phyloP scores from a whole-genome alignment of 1,140 invertebrate genomes.

The Callitettix versicolor region DNA sequence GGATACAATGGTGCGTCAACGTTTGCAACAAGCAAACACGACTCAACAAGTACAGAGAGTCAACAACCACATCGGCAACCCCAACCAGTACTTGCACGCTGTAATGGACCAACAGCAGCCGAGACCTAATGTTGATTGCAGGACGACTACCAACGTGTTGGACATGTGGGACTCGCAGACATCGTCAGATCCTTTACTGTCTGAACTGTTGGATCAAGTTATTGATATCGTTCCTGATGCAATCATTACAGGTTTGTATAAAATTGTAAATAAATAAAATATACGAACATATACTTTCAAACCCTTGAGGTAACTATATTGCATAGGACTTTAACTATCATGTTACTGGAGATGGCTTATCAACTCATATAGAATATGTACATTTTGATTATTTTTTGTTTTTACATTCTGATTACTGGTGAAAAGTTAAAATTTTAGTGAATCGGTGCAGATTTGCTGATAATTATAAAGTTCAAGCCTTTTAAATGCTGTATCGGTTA shows the following conservation, averaged over 20 bases:
- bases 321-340: too few species aligned
- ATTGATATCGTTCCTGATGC: slow-evolving; percentile 64
- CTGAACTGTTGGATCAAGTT: slow-evolving; percentile 72
- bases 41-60: slow-evolving; percentile 5
- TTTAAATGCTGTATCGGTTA: too few species aligned
- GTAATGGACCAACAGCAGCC: slow-evolving; percentile 24
- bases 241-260: slow-evolving; percentile 34
- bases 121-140: slow-evolving; percentile 16
- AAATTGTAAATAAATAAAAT: too few species aligned
- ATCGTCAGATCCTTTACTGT: slow-evolving; percentile 56
- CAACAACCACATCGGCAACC: slow-evolving; percentile 35
- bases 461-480: too few species aligned
- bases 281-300: too few species aligned
- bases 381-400: too few species aligned
- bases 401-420: too few species aligned
- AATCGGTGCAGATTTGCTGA: too few species aligned
- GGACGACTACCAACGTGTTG: slow-evolving; percentile 19
- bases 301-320: too few species aligned
- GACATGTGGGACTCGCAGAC: slow-evolving; percentile 12
- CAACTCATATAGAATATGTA: too few species aligned
- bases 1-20: slow-evolving; percentile 20
- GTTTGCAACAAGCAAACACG: neutral
- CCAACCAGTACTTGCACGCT: slow-evolving; percentile 25
- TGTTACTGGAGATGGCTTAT: too few species aligned
- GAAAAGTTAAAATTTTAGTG: too few species aligned